Evolutionary conservation across 37 sponge, comb jelly and placozoan species (phyloP).

Genomic region (Chondrosia reniformis): DNA sequence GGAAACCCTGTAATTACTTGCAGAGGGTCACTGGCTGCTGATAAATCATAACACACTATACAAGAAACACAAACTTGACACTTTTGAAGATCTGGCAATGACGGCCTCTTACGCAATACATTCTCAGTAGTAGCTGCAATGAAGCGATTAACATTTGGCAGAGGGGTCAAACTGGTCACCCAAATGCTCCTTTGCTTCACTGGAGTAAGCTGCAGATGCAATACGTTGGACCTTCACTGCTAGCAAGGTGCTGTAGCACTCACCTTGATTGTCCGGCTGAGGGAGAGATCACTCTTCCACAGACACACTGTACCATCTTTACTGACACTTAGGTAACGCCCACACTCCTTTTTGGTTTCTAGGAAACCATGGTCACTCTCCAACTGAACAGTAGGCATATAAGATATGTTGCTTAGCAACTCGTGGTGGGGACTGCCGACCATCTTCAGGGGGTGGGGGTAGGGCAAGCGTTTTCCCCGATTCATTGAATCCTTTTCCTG

Average conservation of each 20-base stretch:
- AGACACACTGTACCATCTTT: conserved; percentile 73
- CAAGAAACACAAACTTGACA: neutral
- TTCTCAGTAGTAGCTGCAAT: conserved; percentile 71
- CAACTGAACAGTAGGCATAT: conserved; percentile 26
- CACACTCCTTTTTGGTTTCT: conserved; percentile 33
- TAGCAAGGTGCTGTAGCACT: neutral
- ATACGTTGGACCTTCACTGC: neutral
- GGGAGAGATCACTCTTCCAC: conserved; percentile 77
- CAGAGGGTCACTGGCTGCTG: conserved; percentile 56
- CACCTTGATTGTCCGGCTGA: conserved; percentile 61
- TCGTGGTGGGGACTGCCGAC: conserved; percentile 50
- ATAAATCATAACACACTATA: conserved; percentile 73
- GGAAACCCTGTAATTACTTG: conserved; percentile 61
- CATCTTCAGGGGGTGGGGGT: conserved; percentile 63
- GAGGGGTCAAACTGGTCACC: conserved; percentile 68
- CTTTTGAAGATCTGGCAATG: neutral
- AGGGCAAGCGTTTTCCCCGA: conserved; percentile 62
- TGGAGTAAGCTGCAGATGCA: neutral
- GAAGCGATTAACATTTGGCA: conserved; percentile 79
- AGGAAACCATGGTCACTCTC: neutral
- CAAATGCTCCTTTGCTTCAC: conserved; percentile 27
- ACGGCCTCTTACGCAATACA: conserved; percentile 49
- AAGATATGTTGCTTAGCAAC: conserved; percentile 31
- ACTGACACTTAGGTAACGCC: conserved; percentile 66
- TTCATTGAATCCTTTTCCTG: conserved; percentile 87